phyloP scores from a whole-genome alignment of 1,140 invertebrate species.

The Lasioglossum baleicum region DNA sequence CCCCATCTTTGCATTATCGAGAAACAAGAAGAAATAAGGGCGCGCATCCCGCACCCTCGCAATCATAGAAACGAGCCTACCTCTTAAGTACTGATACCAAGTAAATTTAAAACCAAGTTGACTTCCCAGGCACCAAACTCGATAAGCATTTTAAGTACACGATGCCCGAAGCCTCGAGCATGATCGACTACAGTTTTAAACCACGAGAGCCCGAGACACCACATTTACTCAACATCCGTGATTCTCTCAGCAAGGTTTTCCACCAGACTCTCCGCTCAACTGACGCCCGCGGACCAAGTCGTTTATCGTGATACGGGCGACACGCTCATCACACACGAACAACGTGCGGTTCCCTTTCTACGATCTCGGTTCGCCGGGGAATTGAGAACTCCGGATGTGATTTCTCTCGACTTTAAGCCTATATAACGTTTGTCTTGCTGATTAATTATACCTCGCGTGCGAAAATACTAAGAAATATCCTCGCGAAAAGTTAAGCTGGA shows the following conservation, averaged over 20 bases:
- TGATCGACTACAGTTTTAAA: neutral
- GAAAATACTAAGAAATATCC: slow-evolving; percentile 79
- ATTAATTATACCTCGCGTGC: slow-evolving; percentile 71
- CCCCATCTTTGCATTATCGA: too few species aligned
- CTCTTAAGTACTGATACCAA: too few species aligned
- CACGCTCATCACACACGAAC: slow-evolving; percentile 47
- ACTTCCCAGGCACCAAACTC: too few species aligned
- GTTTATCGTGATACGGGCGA: slow-evolving; percentile 17
- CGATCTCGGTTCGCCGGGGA: slow-evolving; percentile 6
- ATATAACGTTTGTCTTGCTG: slow-evolving; percentile 61
- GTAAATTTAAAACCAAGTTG: too few species aligned
- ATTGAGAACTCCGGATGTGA: slow-evolving; percentile 52
- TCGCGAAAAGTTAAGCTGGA: slow-evolving; percentile 79
- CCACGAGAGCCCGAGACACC: neutral
- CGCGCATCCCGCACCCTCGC: too few species aligned
- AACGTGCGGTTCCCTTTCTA: slow-evolving; percentile 25
- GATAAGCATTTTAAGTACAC: too few species aligned
- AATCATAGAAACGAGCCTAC: too few species aligned
- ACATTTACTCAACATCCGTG: neutral
- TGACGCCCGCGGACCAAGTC: neutral
- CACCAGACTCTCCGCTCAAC: neutral
- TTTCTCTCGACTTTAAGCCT: slow-evolving; percentile 58
- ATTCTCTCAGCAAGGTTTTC: neutral
- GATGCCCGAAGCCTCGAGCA: neutral
- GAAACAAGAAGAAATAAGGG: too few species aligned